Base-by-base conservation (phyloP, 1,140 invertebrate species). In the Artemia franciscana region DNA sequence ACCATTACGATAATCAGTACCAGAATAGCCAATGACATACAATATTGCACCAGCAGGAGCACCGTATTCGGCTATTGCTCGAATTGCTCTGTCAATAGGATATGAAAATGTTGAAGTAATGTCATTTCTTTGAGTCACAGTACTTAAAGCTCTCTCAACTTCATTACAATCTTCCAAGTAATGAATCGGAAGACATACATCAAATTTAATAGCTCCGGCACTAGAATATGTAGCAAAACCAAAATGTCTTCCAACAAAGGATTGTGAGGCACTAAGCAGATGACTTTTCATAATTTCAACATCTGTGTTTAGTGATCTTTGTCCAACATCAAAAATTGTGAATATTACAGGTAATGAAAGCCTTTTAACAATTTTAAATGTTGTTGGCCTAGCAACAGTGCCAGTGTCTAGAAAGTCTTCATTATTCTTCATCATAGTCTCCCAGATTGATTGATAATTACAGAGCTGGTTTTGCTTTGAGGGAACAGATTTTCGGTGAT, bases 401-500 rank as follows among this genome's bases (percentile, higher is more conserved):
- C 39, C 39, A 2, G 12, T 18, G 21, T 12, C 12, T 51, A 18
- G 39, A 51, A 51, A 51, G 39, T 51, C 39, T 12, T 15, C 3
- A 51, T 12, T 15, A 18, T 65, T 65, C 21, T 64, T 63, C 57
- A 65, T 60, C 65, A 69, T 63, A 23, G 68, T 66, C 58, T 68
- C 67, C 67, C 67, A 68, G 25, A 67, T 63, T 21, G 67, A 68
- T 27, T 65, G 63, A 28, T 66, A 67, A 5, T 62, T 58, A 26
- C 68, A 69, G 7, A 67, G 63, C 24, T 69, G 65, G 60, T 70
- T 70, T 62, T 68, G 69, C 21, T 67, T 65, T 7, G 68, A 68
- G 5, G 68, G 68, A 15, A 65, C 66, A 23, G 60, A 61, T 12
- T 63, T 63, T 60, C 66, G 61, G 64, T 69, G 67, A 59, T 9